phyloP scores from a whole-genome alignment of 2,888 invertebrate genomes.

The Agriotes lineatus region DNA sequence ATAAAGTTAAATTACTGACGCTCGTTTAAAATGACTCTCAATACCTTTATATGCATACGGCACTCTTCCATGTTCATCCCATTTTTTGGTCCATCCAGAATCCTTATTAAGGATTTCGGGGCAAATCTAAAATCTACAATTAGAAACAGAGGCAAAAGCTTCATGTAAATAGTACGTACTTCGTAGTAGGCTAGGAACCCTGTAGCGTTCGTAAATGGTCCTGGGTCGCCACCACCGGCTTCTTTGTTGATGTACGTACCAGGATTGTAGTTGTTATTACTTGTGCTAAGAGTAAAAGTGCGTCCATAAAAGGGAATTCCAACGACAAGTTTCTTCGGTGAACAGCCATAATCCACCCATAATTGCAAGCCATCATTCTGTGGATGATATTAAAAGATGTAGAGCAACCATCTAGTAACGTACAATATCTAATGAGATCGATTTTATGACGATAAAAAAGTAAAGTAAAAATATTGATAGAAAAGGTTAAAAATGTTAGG shows the following conservation, averaged over 20 bases:
- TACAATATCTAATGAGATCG: neutral
- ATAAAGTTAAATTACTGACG: neutral
- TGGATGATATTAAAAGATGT: conserved; percentile 51
- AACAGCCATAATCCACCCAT: conserved; percentile 92
- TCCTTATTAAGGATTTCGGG: conserved; percentile 77
- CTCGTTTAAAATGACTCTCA: too few relatives aligned
- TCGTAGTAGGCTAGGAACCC: conserved; percentile 91
- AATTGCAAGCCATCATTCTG: conserved; percentile 88
- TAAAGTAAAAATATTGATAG: too few relatives aligned
- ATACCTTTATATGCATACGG: conserved; percentile 87
- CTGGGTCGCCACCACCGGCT: conserved; percentile 88
- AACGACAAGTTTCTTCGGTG: conserved; percentile 87
- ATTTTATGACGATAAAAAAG: too few relatives aligned
- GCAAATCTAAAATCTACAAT: conserved; percentile 74
- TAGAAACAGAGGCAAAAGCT: neutral
- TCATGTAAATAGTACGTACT: conserved; percentile 63
- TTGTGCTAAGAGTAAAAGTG: conserved; percentile 83
- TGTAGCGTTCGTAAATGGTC: conserved; percentile 87
- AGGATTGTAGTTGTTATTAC: conserved; percentile 85
- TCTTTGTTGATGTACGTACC: conserved; percentile 93
- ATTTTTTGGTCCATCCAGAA: conserved; percentile 85
- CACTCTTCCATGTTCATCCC: conserved; percentile 85
- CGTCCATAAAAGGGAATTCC: conserved; percentile 93
- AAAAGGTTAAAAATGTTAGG: too few relatives aligned
- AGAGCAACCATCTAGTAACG: conserved; percentile 6